phyloP scores from a whole-genome alignment of 1,140 invertebrate genomes.

The Akabosia matsudoensis region DNA sequence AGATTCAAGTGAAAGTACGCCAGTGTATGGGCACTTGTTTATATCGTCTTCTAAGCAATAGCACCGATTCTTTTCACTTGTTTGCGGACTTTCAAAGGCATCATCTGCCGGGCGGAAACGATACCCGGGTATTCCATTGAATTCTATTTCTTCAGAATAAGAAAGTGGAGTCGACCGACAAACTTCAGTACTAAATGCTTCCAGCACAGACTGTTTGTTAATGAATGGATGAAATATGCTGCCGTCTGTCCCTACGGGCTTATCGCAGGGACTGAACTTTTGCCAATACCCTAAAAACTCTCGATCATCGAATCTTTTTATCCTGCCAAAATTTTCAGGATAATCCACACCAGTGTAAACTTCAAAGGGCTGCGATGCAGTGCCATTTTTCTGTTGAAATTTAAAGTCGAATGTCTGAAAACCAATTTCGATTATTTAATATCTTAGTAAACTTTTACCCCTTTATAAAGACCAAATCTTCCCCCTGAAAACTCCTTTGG shows the following conservation, averaged over 20 bases:
- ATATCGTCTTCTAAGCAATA: slow-evolving; percentile 61
- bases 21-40: slow-evolving; percentile 65
- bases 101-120: slow-evolving; percentile 59
- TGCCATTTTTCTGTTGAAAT: slow-evolving; percentile 59
- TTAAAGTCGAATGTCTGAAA: not conserved
- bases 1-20: slow-evolving; percentile 64
- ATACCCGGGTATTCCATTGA: slow-evolving; percentile 65
- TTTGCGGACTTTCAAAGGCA: slow-evolving; percentile 63
- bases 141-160: slow-evolving; percentile 59
- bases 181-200: not conserved
- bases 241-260: not conserved
- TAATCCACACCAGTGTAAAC: slow-evolving; percentile 67
- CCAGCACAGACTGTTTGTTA: not conserved
- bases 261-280: not conserved
- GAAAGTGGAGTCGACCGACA: slow-evolving; percentile 60
- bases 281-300: not conserved
- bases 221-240: not conserved
- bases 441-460: not conserved
- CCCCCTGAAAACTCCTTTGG: slow-evolving; percentile 17
- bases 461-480: slow-evolving; percentile 17
- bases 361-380: slow-evolving; percentile 57
- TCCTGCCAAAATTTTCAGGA: slow-evolving; percentile 63
- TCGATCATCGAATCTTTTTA: slow-evolving; percentile 48
- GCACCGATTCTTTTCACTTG: slow-evolving; percentile 65
- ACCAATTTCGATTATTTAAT: not conserved